Evolutionary conservation across 2,888 invertebrate genomes (phyloP).

Genomic region (Tetropium fuscum): DNA sequence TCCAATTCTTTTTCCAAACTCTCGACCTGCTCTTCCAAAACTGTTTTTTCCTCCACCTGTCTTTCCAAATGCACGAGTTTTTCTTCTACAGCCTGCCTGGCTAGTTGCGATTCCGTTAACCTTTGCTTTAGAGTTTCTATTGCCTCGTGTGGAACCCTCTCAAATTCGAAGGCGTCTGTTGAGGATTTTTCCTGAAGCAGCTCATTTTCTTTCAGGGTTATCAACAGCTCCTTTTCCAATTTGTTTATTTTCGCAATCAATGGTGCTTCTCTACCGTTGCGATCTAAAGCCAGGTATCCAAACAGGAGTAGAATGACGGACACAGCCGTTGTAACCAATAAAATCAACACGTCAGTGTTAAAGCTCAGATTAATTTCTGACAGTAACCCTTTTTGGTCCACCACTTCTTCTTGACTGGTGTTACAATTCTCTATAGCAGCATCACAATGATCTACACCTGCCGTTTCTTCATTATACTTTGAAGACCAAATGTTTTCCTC

Average conservation of each 20-base stretch:
- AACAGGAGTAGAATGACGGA: conserved; percentile 80
- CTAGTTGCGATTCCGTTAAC: conserved; percentile 68
- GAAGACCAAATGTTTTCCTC: conserved; percentile 12
- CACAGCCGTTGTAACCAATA: conserved; percentile 71
- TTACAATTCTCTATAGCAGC: conserved; percentile 19
- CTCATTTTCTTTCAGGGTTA: conserved; percentile 74
- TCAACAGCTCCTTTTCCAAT: conserved; percentile 72
- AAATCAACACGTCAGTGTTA: conserved; percentile 51
- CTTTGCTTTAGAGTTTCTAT: conserved; percentile 76
- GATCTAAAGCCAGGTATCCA: conserved; percentile 84
- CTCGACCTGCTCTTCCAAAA: conserved; percentile 76
- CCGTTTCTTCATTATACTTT: background rate
- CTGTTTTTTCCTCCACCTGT: conserved; percentile 72
- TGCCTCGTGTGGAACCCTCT: conserved; percentile 78
- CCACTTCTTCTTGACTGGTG: conserved; percentile 3
- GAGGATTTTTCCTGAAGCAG: conserved; percentile 71
- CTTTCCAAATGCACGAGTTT: conserved; percentile 76
- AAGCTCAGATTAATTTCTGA: conserved; percentile 39
- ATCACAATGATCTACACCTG: conserved; percentile 29
- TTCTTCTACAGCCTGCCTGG: conserved; percentile 71
- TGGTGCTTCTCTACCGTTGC: conserved; percentile 76
- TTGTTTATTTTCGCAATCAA: conserved; percentile 77
- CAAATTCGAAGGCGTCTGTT: conserved; percentile 7
- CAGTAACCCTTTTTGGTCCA: background rate
- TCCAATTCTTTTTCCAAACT: conserved; percentile 81